Evolutionary conservation across 2,797 vertebrate species (phyloP).

Genomic region (Cuculus canorus): DNA sequence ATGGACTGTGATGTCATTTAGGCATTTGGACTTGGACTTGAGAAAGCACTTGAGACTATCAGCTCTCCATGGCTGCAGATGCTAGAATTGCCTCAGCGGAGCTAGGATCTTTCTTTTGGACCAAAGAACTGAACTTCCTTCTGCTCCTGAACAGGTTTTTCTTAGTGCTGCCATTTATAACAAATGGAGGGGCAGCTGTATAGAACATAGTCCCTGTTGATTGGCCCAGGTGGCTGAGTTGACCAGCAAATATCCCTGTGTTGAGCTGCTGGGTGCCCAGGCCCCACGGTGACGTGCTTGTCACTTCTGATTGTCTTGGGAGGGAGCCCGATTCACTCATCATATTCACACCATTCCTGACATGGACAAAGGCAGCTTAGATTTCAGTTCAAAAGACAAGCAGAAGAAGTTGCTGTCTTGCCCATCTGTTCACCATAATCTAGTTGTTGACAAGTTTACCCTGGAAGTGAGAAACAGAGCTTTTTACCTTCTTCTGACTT

Average conservation of each 20-base stretch:
- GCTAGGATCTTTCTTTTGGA: not conserved
- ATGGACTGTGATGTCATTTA: not conserved
- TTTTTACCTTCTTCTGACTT: conserved; percentile 10
- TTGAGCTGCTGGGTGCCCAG: not conserved
- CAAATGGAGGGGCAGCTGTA: not conserved
- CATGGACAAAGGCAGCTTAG: not conserved
- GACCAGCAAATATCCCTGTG: not conserved
- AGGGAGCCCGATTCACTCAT: not conserved
- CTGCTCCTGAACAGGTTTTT: not conserved
- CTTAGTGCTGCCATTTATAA: not conserved
- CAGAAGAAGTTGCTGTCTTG: not conserved
- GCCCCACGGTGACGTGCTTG: not conserved
- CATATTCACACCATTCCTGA: not conserved
- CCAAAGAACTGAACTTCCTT: not conserved
- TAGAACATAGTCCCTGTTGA: not conserved
- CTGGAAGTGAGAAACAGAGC: conserved; percentile 6
- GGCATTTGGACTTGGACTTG: not conserved
- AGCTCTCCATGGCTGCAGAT: not conserved
- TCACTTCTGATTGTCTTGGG: not conserved
- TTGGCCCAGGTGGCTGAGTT: not conserved
- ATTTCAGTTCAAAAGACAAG: not conserved
- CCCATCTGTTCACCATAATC: conserved; percentile 22
- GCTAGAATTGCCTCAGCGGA: not conserved
- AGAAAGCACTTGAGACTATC: not conserved
- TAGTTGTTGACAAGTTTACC: not conserved